A percentile compares a stretch with the other conserved stretches of the same genome.
These are phyloP conservation scores for Colletes latitarsis DNA, from an alignment of 1,140 invertebrate species.

Conservation along the genomic window DNA sequence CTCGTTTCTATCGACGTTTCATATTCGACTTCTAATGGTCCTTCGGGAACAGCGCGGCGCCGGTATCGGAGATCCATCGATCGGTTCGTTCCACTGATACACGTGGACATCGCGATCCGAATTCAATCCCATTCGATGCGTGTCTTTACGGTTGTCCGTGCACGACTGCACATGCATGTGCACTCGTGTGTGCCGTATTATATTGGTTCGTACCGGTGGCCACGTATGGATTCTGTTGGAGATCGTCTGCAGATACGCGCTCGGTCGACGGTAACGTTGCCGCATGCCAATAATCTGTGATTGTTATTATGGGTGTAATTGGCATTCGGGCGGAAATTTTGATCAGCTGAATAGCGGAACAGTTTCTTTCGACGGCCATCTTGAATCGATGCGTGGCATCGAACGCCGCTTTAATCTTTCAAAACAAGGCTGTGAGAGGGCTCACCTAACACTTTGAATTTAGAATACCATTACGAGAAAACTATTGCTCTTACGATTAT, in stretches of 20 bases:
- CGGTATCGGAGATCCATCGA: conserved; percentile 23
- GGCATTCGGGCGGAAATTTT: conserved; percentile 25
- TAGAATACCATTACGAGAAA: too few relatives aligned
- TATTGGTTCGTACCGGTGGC: conserved; percentile 47
- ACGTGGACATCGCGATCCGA: conserved; percentile 15
- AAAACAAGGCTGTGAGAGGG: too few relatives aligned
- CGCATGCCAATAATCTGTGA: conserved; percentile 31
- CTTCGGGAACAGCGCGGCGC: not conserved
- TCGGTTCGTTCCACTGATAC: not conserved
- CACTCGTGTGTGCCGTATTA: conserved; percentile 52
- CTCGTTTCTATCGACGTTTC: conserved; percentile 25
- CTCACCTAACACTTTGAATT: too few relatives aligned
- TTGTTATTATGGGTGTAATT: conserved; percentile 33
- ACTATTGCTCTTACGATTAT: too few relatives aligned
- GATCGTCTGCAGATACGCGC: conserved; percentile 28
- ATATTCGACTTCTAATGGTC: conserved; percentile 43
- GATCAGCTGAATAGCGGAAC: not conserved
- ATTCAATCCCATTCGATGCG: conserved; percentile 35
- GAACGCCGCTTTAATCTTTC: too few relatives aligned
- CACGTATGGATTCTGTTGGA: conserved; percentile 24
- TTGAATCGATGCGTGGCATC: not conserved
- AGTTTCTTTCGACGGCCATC: not conserved
- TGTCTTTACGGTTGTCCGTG: conserved; percentile 37
- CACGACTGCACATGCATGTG: conserved; percentile 17
- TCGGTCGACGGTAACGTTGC: not conserved